Percentiles rank a stretch among this genome's conserved stretches.
Conservation (phyloP, 2,888 invertebrate genomes). For the Cerastis leucographa region DNA sequence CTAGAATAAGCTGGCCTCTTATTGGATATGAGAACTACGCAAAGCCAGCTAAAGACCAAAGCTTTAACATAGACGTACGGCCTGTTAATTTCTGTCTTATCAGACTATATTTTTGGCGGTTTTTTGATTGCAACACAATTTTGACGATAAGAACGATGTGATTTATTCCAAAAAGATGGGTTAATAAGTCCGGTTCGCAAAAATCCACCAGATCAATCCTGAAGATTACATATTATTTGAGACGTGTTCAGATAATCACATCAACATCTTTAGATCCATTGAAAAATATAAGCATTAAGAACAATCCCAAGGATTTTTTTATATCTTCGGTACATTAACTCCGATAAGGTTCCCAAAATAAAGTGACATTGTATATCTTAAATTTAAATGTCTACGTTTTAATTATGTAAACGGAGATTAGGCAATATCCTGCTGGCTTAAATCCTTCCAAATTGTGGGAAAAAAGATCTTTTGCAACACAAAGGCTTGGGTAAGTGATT, state of each 20-base stretch:
- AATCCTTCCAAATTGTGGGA: slow-evolving; percentile 66
- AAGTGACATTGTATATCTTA: slow-evolving; percentile 35
- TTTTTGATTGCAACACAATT: not conserved
- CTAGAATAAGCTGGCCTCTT: not conserved
- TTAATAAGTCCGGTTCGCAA: not conserved
- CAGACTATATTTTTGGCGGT: not conserved
- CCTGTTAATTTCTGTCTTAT: not conserved
- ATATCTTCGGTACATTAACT: slow-evolving; percentile 37
- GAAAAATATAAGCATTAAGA: not conserved
- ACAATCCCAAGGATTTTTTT: slow-evolving; percentile 13
- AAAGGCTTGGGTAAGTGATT: slow-evolving; percentile 42
- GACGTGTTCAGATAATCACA: not conserved
- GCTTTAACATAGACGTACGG: not conserved
- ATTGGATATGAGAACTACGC: not conserved
- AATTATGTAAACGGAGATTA: slow-evolving; percentile 53
- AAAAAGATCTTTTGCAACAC: slow-evolving; percentile 49
- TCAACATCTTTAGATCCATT: not conserved
- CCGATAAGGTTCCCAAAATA: slow-evolving; percentile 1
- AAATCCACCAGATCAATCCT: slow-evolving; percentile 10
- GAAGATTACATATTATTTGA: slow-evolving; percentile 20
- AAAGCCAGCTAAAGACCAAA: not conserved
- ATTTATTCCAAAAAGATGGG: not conserved
- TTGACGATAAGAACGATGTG: no score
- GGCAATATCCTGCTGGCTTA: slow-evolving; percentile 56
- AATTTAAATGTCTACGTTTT: slow-evolving; percentile 33